A percentile compares a stretch with the other conserved stretches of the same genome.
Conservation (phyloP, 1,140 invertebrate genomes). For the Notospermus geniculatus region DNA sequence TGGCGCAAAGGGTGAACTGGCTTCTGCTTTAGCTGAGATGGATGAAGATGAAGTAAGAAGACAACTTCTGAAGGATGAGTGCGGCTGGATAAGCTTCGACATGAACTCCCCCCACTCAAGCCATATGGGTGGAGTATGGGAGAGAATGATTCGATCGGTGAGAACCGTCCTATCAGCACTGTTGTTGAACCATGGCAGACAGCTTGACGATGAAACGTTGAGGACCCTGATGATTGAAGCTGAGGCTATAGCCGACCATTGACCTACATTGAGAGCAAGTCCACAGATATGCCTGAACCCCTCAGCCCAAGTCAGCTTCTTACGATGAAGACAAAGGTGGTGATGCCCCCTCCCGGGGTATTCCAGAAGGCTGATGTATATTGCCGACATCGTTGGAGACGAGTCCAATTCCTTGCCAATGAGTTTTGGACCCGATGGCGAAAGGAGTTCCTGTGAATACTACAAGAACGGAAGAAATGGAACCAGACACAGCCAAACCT, state of each 20-base stretch:
- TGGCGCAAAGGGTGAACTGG: conserved; percentile 26
- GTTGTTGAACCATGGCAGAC: conserved; percentile 1
- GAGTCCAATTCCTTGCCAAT: too few species aligned
- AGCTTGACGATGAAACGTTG: conserved; percentile 12
- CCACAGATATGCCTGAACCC: conserved; percentile 10
- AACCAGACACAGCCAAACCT: too few species aligned
- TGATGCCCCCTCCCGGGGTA: conserved; percentile 14
- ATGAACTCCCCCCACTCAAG: neutral
- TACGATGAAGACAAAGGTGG: conserved; percentile 21
- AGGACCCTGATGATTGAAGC: conserved; percentile 17
- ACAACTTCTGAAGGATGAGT: conserved; percentile 13
- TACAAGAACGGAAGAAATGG: too few species aligned
- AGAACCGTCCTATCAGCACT: conserved; percentile 8
- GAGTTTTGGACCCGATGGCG: conserved; percentile 10
- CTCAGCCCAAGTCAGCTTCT: conserved; percentile 21
- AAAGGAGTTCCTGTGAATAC: conserved; percentile 19
- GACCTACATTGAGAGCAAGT: conserved; percentile 9
- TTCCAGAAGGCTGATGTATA: conserved; percentile 13
- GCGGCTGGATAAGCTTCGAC: conserved; percentile 19
- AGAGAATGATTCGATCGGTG: conserved; percentile 23
- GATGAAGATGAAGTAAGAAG: conserved; percentile 3
- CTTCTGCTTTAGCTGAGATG: conserved; percentile 1
- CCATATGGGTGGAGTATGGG: conserved; percentile 15
- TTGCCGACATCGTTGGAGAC: too few species aligned
- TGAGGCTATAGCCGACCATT: conserved; percentile 11